A percentile compares a stretch with the other conserved stretches of the same genome.
Conservation (phyloP, 2,888 invertebrate species). For the Penaeus monodon region DNA sequence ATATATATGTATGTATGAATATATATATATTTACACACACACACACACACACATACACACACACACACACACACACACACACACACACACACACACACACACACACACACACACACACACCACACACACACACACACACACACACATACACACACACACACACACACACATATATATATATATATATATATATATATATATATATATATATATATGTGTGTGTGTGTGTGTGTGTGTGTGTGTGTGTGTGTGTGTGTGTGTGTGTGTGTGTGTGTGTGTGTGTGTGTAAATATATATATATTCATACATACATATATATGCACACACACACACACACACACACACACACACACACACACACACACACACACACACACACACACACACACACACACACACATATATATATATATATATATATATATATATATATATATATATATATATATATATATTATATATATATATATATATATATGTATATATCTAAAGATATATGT, state of each 20-base stretch:
- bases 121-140: slow-evolving; percentile 19
- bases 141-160: slow-evolving; percentile 13
- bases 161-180: slow-evolving; percentile 4
- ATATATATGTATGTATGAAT: not conserved
- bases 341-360: too few species aligned
- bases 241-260: not conserved
- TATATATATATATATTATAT: too few species aligned
- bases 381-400: too few species aligned
- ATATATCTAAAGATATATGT: too few species aligned
- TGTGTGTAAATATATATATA: not conserved
- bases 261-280: not conserved
- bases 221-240: not conserved
- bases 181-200: not conserved
- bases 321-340: too few species aligned
- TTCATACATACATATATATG: too few species aligned
- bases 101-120: slow-evolving; percentile 15
- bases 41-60: slow-evolving; percentile 2
- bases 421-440: too few species aligned
- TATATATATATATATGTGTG: slow-evolving; percentile 1
- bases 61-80: not conserved
- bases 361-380: too few species aligned
- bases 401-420: too few species aligned
- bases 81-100: slow-evolving; percentile 1
- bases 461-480: too few species aligned
- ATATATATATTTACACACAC: not conserved